These are phyloP conservation scores for Sebastolobus altivelis DNA, from an alignment of 2,797 vertebrate species.

Conservation along the genomic window DNA sequence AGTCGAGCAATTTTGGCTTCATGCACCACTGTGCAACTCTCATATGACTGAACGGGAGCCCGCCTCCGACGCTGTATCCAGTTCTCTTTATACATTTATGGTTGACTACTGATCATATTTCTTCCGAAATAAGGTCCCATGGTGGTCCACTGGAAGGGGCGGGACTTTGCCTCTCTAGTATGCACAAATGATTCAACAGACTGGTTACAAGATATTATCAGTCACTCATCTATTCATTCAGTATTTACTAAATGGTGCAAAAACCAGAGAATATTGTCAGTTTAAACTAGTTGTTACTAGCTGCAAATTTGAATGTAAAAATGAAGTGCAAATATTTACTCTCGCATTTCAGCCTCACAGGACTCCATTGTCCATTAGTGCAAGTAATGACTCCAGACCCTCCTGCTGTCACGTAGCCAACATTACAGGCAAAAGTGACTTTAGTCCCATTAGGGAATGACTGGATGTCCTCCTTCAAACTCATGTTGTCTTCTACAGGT, in stretches of 20 bases:
- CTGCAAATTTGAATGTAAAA: background rate
- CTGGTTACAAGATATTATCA: background rate
- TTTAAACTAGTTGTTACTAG: background rate
- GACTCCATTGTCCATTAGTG: constrained; percentile 46
- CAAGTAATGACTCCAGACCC: constrained; percentile 18
- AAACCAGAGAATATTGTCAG: background rate
- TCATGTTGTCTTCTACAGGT: constrained; percentile 41
- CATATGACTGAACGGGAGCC: too few relatives aligned
- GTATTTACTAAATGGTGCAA: background rate
- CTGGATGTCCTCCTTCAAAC: rapidly evolving
- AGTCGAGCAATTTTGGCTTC: too few relatives aligned
- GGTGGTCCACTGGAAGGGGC: too few relatives aligned
- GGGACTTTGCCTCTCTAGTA: background rate
- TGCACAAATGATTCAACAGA: background rate
- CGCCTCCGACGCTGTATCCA: too few relatives aligned
- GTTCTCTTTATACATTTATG: too few relatives aligned
- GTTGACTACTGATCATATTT: too few relatives aligned
- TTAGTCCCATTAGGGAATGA: background rate
- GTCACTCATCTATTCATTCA: background rate
- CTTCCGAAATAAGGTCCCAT: too few relatives aligned
- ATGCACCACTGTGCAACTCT: too few relatives aligned
- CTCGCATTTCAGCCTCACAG: constrained; percentile 21
- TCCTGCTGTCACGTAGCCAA: background rate
- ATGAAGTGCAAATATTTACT: constrained; percentile 62
- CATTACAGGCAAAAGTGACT: constrained; percentile 36